A percentile compares a stretch with the other conserved stretches of the same genome.
Evolutionary conservation across 2,888 invertebrate genomes (phyloP).

Genomic region (Uloborus plumipes): DNA sequence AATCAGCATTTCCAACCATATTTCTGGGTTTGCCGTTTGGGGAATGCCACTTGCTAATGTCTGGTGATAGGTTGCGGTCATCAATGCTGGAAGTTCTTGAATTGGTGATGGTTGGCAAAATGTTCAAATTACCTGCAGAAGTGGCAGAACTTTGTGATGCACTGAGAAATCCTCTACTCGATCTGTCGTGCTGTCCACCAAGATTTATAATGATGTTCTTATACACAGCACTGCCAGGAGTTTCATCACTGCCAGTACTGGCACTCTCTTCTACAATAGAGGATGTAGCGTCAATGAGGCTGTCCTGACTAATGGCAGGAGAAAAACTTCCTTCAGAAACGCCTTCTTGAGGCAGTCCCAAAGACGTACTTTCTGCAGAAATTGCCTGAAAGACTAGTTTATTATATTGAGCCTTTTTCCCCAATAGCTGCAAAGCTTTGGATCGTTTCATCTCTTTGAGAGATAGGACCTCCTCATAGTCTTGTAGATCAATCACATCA

Average conservation of each 20-base stretch:
- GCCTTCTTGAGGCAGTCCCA: conserved; percentile 26
- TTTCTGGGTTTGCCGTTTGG: conserved; percentile 39
- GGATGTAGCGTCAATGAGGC: conserved; percentile 64
- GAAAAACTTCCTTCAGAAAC: conserved; percentile 52
- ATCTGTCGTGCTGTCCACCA: conserved; percentile 52
- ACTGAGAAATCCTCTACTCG: conserved; percentile 21
- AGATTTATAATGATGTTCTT: conserved; percentile 67
- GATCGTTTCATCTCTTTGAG: conserved; percentile 46
- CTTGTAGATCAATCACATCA: conserved; percentile 40
- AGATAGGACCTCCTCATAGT: conserved; percentile 47
- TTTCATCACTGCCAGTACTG: conserved; percentile 66
- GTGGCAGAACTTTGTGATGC: conserved; percentile 47
- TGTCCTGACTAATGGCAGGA: conserved; percentile 64
- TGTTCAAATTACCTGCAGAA: conserved; percentile 46
- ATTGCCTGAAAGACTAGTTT: conserved; percentile 40
- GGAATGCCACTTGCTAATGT: conserved; percentile 38
- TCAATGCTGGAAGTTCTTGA: conserved; percentile 28
- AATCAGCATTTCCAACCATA: neutral
- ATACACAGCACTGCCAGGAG: conserved; percentile 66
- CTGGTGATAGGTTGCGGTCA: conserved; percentile 25
- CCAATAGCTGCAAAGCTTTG: conserved; percentile 49
- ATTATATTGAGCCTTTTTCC: conserved; percentile 50
- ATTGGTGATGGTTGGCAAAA: conserved; percentile 30
- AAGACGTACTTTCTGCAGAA: conserved; percentile 8
- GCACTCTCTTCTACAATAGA: conserved; percentile 67